Conservation (phyloP, 2,888 invertebrate genomes). For the Salticus scenicus region DNA sequence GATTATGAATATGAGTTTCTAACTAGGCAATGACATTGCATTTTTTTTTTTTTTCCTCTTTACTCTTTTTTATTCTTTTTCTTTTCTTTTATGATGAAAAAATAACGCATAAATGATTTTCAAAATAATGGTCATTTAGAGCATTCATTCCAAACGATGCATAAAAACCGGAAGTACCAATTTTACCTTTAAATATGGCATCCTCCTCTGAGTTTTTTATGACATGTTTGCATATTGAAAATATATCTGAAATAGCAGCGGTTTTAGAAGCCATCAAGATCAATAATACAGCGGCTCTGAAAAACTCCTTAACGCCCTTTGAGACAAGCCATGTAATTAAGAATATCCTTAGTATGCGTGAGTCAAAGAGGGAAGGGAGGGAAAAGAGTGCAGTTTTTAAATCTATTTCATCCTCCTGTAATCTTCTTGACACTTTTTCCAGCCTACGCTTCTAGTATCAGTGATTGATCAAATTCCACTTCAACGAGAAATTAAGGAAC, state of each 20-base stretch:
- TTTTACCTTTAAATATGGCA: constrained; percentile 32
- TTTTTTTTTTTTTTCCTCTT: too few species aligned
- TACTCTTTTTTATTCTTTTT: too few species aligned
- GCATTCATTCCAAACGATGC: constrained; percentile 55
- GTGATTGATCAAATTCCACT: constrained; percentile 55
- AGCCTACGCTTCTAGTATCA: constrained; percentile 41
- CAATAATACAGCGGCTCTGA: constrained; percentile 23
- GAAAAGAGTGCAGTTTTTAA: too few species aligned
- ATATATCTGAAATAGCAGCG: constrained; percentile 45
- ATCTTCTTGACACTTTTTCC: constrained; percentile 35
- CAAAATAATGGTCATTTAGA: constrained; percentile 45
- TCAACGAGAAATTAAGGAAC: constrained; percentile 41
- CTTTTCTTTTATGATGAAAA: not conserved
- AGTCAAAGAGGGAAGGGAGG: too few species aligned
- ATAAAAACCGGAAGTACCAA: constrained; percentile 56
- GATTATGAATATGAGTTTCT: not conserved
- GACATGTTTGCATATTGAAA: constrained; percentile 44
- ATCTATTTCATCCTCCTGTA: constrained; percentile 10
- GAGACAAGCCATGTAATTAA: constrained; percentile 42
- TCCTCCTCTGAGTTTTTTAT: constrained; percentile 16
- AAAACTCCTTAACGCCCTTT: constrained; percentile 25
- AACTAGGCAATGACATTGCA: too few species aligned
- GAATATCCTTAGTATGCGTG: constrained; percentile 27
- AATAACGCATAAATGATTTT: constrained; percentile 26
- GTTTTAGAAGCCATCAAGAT: constrained; percentile 55